Base-by-base conservation (phyloP, 2,797 vertebrate genomes). In the Acrocephalus scirpaceus region DNA sequence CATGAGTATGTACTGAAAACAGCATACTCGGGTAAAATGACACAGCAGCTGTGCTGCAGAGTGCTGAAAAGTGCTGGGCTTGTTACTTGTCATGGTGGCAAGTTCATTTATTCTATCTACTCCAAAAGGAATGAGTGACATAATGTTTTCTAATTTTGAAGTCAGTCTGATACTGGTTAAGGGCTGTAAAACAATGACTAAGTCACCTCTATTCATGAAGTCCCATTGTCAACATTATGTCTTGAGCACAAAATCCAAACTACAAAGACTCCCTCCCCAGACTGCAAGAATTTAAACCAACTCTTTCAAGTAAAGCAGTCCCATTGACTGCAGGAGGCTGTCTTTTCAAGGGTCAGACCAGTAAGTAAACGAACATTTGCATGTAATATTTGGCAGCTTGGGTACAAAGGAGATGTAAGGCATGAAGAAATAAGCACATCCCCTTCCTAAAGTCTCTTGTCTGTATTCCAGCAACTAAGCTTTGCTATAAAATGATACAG, bases 91-190 rank as follows among this genome's bases (percentile, higher is more conserved):
- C 30, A 44, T 12, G 21, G 36, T 50, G 86, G 48, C 54, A 94
- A 94, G 84, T 44, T 13, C 50, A 69, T 66, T 86, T 95, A 81
- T 72, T 87, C 44, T 77, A 51, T 80, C 92, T 96, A 86, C 29
- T 92, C 88, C 89, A 90, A 62, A 93, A 97, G 92, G 71, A 92
- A 81, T 25, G 78, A 93, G 86, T 10, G 0, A 58, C 79, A 66
- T 3, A 21, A 22, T 65, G 32, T 96, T 97, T 92, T 95, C 83
- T 65, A 91, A 56, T 23, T 95, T 97, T 92, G 94, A 96, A 90
- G 82, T 97, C 44, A 90, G 86, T 32, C 60, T 69, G 40, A 57
- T 51, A 47, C 26, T 26, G 81, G 90, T 97, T 96, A 96, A 96
- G 87, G 3, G 10, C 66, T 14, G 23, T 69, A 88, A 95, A 73